Base-by-base conservation (phyloP, 2,797 vertebrate species). In the Choloepus didactylus region DNA sequence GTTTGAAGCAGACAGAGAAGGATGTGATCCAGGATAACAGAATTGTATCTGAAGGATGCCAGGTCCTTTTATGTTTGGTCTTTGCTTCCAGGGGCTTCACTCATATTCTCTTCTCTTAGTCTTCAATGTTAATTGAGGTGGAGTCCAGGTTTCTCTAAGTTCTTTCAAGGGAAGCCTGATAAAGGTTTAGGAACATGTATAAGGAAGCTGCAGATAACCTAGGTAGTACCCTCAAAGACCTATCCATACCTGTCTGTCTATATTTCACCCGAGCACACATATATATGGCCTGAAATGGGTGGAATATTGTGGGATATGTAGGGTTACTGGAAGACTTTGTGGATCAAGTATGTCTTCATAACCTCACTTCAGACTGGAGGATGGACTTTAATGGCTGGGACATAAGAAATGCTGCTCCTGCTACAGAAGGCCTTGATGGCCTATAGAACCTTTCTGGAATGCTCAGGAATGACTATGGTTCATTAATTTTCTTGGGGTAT, bases 121-220 rank as follows among this genome's bases (percentile, higher is more conserved):
- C 66, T 87, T 84, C 21, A 3, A 49, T 66, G 51, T 82, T 49
- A 67, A 70, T 49, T 72, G 54, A 12, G 29, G 35, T 70, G 14
- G 54, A 35, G 21, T 81, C 69, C 31, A 7, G 12, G 29, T 77
- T 76, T 94, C 72, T 67, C 69, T 31, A 91, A 80, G 41, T 59
- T 87, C 21, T 75, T 89, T 95, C 27, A 94, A 25, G 35, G 8
- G 60, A 85, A 81, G 9, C 19, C 51, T 95, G 35, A 19, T 29
- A 46, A 81, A 70, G 44, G 41, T 62, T 70, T 70, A 69, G 67
- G 87, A 46, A 62, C 54, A 35, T n/a, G 10, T 62, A 8, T 83
- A 23, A 88, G 31, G 6, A 60, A 73, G 27, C 18, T 85, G 3
- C 21, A 35, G 62, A 21, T 69, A 75, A 87, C 62, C 62, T 35